A percentile compares a stretch with the other conserved stretches of the same genome.
Conservation (phyloP, 2,113 vertebrate species). For the Bos javanicus region DNA sequence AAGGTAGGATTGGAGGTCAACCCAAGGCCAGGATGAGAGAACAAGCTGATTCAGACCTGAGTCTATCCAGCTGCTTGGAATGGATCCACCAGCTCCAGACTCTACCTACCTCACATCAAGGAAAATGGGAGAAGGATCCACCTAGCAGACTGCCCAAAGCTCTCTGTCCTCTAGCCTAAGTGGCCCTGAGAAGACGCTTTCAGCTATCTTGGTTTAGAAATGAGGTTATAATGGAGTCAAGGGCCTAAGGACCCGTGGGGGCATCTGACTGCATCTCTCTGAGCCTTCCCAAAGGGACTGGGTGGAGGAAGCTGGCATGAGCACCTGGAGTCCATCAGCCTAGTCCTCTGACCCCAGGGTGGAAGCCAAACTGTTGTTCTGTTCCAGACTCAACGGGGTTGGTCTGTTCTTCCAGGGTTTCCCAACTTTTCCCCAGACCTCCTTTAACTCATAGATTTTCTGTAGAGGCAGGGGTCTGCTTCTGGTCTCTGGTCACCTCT, state of each 20-base stretch:
- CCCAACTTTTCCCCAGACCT: not conserved
- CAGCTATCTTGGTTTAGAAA: not conserved
- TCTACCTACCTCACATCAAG: not conserved
- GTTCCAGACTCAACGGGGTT: not conserved
- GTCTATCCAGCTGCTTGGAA: not conserved
- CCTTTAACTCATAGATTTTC: not conserved
- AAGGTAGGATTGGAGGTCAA: not conserved
- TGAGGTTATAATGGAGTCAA: not conserved
- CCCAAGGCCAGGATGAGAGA: not conserved
- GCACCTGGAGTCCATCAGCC: not conserved
- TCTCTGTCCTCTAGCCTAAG: not conserved
- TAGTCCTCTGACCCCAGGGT: not conserved
- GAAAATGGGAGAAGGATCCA: not conserved
- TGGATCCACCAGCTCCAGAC: not conserved
- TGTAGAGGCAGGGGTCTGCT: not conserved
- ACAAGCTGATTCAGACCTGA: not conserved
- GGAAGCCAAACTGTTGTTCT: not conserved
- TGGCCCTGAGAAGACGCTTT: not conserved
- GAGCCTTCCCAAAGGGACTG: not conserved
- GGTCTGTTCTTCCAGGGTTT: not conserved
- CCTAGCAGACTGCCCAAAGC: not conserved
- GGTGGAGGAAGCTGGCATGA: not conserved
- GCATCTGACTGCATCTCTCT: not conserved
- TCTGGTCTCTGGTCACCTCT: not conserved
- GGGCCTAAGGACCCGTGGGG: not conserved